A percentile compares a stretch with the other conserved stretches of the same genome.
These are phyloP conservation scores for Acanthopagrus latus DNA, from an alignment of 2,797 vertebrate genomes.

Conservation along the genomic window DNA sequence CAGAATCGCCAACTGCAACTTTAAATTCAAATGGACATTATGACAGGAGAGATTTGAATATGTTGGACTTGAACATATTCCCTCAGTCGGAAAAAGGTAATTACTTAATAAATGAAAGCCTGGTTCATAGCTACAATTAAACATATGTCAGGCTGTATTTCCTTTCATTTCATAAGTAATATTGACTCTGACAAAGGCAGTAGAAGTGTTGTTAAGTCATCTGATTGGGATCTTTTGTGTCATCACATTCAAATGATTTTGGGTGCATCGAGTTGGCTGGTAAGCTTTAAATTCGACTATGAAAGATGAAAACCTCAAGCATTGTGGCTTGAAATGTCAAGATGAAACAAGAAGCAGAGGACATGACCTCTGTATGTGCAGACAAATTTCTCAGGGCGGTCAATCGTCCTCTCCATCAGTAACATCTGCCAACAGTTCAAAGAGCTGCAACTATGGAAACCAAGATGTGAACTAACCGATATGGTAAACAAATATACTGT, in stretches of 20 bases:
- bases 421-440: constrained; percentile 43
- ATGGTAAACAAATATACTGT: constrained; percentile 55
- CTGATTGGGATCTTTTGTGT: neutral
- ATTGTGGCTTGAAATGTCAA: neutral
- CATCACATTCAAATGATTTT: neutral
- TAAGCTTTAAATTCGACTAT: neutral
- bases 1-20: too few species aligned
- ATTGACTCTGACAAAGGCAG: neutral
- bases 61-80: too few species aligned
- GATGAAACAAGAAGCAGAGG: neutral
- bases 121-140: neutral
- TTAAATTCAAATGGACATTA: too few species aligned
- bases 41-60: too few species aligned
- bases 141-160: neutral
- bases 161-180: neutral
- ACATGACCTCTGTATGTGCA: constrained; percentile 7
- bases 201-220: neutral
- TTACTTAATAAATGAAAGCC: neutral
- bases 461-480: constrained; percentile 38
- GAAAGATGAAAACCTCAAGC: neutral
- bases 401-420: constrained; percentile 4
- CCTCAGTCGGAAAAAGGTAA: too few species aligned
- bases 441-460: constrained; percentile 38
- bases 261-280: fast-evolving
- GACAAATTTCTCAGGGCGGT: neutral